Conservation (phyloP, 2,797 vertebrate species). For the Danio albolineatus region DNA sequence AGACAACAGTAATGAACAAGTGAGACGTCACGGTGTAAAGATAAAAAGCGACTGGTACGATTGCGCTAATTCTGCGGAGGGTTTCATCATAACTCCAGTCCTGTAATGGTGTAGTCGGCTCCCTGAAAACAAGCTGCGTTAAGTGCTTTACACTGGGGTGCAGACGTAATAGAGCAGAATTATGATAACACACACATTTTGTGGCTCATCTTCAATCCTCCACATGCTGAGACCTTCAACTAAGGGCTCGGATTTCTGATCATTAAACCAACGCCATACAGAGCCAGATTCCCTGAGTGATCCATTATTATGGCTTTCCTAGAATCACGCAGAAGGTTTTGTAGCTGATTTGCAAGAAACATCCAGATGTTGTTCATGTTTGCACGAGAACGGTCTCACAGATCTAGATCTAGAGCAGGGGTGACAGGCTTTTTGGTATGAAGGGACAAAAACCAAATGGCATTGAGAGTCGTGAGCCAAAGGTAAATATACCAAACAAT, state of each 20-base stretch:
- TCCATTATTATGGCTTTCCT: neutral
- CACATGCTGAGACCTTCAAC: conserved; percentile 57
- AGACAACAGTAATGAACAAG: neutral
- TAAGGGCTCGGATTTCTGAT: neutral
- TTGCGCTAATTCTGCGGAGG: neutral
- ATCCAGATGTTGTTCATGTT: neutral
- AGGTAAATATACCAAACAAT: too few species aligned
- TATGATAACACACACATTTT: neutral
- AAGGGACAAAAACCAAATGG: too few species aligned
- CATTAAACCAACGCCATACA: conserved; percentile 20
- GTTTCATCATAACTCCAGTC: neutral
- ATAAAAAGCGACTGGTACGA: neutral
- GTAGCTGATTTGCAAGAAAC: neutral
- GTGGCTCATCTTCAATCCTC: neutral
- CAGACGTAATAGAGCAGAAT: conserved; percentile 21
- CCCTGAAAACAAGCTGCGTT: neutral
- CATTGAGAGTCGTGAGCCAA: too few species aligned
- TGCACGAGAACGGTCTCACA: neutral
- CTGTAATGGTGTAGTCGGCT: neutral
- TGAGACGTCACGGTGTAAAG: neutral
- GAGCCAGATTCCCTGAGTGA: conserved; percentile 38
- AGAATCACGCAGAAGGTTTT: neutral
- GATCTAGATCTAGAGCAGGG: neutral
- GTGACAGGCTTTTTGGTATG: too few species aligned
- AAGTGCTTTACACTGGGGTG: conserved; percentile 3